phyloP scores from a whole-genome alignment of 2,797 vertebrate species.

The Sebastes melanostomus region DNA sequence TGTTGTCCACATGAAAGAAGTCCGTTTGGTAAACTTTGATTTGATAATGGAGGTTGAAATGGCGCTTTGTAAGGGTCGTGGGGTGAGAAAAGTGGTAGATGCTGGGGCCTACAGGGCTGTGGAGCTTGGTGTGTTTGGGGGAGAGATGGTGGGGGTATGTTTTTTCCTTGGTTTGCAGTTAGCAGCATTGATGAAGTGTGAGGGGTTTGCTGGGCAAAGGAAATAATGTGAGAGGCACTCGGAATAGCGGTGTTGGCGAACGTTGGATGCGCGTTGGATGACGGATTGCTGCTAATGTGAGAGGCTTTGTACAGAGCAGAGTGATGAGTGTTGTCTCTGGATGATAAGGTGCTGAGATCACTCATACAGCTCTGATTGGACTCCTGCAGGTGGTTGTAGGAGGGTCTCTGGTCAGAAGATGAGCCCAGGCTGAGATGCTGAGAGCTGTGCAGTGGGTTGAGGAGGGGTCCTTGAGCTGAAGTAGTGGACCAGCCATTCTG shows the following conservation, averaged over 20 bases:
- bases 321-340: constrained; percentile 22
- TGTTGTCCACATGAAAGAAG: constrained; percentile 25
- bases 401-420: constrained; percentile 17
- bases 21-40: constrained; percentile 17
- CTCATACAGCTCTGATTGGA: constrained; percentile 35
- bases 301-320: constrained; percentile 26
- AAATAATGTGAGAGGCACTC: constrained; percentile 18
- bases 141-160: not conserved
- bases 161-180: constrained; percentile 19
- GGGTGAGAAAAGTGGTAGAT: not conserved
- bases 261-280: constrained; percentile 23
- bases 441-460: constrained; percentile 32
- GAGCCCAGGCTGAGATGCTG: constrained; percentile 47
- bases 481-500: constrained; percentile 63
- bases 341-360: not conserved
- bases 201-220: constrained; percentile 40
- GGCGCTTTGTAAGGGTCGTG: constrained; percentile 16
- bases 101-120: constrained; percentile 10
- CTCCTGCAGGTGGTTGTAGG: constrained; percentile 30
- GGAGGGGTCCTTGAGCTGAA: constrained; percentile 20
- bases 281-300: constrained; percentile 6
- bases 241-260: constrained; percentile 20
- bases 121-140: constrained; percentile 14
- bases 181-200: constrained; percentile 9
- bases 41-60: constrained; percentile 21